These are phyloP conservation scores for Apotomis betuletana DNA, from an alignment of 2,888 invertebrate species.

Conservation along the genomic window DNA sequence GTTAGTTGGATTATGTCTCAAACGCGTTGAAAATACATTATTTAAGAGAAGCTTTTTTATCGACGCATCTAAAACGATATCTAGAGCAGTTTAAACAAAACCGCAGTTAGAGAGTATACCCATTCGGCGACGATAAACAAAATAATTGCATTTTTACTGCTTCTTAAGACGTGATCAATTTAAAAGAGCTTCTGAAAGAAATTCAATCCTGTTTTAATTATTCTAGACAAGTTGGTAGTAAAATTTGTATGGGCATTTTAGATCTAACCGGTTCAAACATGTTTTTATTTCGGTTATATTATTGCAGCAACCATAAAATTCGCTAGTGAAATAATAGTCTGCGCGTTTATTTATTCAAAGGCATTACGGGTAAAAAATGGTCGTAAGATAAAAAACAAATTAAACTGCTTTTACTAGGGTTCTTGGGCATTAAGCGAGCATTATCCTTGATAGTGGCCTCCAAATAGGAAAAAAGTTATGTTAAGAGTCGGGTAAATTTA, in stretches of 20 bases:
- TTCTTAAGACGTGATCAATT: conserved; percentile 2
- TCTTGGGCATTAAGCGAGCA: conserved; percentile 16
- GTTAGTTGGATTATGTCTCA: no score
- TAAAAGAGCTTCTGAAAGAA: background rate
- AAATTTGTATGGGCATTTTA: background rate
- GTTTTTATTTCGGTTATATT: conserved; percentile 7
- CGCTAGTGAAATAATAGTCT: no score
- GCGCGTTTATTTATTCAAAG: background rate
- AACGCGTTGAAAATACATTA: no score
- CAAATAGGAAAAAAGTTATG: conserved; percentile 25
- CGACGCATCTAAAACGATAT: background rate
- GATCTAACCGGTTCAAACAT: background rate
- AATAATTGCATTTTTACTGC: conserved; percentile 10
- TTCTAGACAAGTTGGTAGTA: background rate
- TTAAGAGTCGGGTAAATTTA: conserved; percentile 22
- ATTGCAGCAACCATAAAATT: background rate
- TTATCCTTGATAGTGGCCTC: conserved; percentile 22
- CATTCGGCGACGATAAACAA: background rate
- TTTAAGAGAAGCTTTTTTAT: background rate
- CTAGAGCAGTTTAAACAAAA: background rate
- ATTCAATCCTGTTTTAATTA: conserved; percentile 8
- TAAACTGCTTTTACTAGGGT: conserved; percentile 6
- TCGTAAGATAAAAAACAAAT: conserved; percentile 2
- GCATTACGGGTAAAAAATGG: background rate
- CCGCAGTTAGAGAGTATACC: no score